These are phyloP conservation scores for Ochlodes sylvanus DNA, from an alignment of 2,888 invertebrate species.

Conservation along the genomic window DNA sequence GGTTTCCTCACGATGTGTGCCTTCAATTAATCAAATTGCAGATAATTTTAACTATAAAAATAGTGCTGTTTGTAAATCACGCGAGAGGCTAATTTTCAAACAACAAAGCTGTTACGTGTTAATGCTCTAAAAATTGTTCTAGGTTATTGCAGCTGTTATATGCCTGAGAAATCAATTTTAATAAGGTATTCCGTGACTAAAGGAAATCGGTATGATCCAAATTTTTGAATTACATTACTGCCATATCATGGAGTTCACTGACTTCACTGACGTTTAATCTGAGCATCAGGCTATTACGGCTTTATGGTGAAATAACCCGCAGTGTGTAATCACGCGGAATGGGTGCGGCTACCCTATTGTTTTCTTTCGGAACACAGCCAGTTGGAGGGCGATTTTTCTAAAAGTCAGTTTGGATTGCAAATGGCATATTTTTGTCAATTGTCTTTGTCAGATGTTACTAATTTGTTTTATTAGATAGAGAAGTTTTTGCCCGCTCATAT, in stretches of 20 bases:
- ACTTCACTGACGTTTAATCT: conserved; percentile 16
- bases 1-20: too few relatives aligned
- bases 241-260: conserved; percentile 13
- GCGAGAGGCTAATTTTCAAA: too few relatives aligned
- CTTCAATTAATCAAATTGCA: too few relatives aligned
- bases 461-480: too few relatives aligned
- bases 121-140: background rate
- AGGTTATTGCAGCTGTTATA: background rate
- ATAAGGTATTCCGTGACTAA: conserved; percentile 11
- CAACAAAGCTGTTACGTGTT: too few relatives aligned
- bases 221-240: conserved; percentile 18
- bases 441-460: background rate
- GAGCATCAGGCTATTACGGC: conserved; percentile 18
- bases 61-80: too few relatives aligned
- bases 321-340: conserved; percentile 32
- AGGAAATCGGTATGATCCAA: conserved; percentile 7
- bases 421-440: conserved; percentile 2
- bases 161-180: background rate
- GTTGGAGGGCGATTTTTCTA: conserved; percentile 12
- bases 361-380: conserved; percentile 23
- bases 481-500: too few relatives aligned
- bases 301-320: conserved; percentile 29
- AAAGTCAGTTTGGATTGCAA: conserved; percentile 2
- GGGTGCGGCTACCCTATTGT: conserved; percentile 28
- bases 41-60: too few relatives aligned